phyloP scores from a whole-genome alignment of 2,113 vertebrate species.

The Mionectes macconnelli region DNA sequence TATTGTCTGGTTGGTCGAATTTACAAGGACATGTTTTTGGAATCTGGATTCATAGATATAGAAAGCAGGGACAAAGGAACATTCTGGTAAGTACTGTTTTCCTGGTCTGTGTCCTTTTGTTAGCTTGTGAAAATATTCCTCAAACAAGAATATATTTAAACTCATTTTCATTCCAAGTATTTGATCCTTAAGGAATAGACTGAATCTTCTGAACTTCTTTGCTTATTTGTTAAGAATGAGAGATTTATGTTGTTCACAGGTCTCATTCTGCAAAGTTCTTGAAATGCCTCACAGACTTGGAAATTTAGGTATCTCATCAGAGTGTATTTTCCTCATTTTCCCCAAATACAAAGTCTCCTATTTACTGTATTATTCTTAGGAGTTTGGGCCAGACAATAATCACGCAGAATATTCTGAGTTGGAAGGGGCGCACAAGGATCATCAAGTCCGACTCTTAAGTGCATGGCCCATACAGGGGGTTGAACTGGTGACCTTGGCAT shows the following conservation, averaged over 20 bases:
- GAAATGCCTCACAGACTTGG: neutral
- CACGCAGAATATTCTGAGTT: neutral
- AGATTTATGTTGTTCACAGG: neutral
- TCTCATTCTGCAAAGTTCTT: neutral
- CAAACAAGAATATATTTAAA: neutral
- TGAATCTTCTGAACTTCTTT: neutral
- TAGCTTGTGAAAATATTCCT: neutral
- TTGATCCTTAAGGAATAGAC: neutral
- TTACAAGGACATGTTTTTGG: constrained; percentile 96
- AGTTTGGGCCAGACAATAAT: neutral
- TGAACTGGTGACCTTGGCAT: neutral
- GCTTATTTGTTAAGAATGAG: neutral
- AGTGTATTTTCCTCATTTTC: neutral
- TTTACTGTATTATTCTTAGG: neutral
- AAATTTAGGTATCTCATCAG: neutral
- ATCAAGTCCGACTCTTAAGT: neutral
- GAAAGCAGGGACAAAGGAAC: constrained; percentile 89
- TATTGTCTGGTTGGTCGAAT: constrained; percentile 96
- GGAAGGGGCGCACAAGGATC: neutral
- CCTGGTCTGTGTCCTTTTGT: neutral
- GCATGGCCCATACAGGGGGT: neutral
- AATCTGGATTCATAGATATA: constrained; percentile 88
- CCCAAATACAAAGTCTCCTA: neutral
- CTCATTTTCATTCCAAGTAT: neutral
- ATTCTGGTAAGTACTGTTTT: constrained; percentile 80